Evolutionary conservation across 2,113 vertebrate genomes (phyloP).

Genomic region (Typhlomys cinereus): DNA sequence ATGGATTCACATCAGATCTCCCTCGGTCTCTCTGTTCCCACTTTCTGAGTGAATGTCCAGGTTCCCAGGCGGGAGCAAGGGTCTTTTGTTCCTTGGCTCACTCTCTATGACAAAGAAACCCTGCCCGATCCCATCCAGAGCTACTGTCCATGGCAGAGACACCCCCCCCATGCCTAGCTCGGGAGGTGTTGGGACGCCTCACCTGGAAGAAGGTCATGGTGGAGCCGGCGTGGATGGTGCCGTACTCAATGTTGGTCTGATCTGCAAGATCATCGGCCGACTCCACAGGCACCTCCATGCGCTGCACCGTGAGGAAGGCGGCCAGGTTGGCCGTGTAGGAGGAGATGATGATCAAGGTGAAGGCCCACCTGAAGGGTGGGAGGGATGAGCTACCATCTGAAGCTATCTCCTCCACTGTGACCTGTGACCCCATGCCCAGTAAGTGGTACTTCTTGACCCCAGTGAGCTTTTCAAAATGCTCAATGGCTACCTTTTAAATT

Average conservation of each 20-base stretch:
- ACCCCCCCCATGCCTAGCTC: accelerated
- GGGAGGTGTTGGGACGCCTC: neutral
- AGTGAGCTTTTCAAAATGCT: neutral
- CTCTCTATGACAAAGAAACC: neutral
- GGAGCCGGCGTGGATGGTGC: conserved; percentile 95
- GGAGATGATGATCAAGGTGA: conserved; percentile 97
- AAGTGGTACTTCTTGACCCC: too few relatives aligned
- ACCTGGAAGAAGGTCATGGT: conserved; percentile 99
- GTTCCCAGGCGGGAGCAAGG: neutral
- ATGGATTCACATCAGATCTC: neutral
- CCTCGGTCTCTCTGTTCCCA: neutral
- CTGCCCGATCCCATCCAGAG: neutral
- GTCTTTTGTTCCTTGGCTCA: neutral
- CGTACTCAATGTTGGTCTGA: conserved; percentile 97
- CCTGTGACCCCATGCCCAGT: neutral
- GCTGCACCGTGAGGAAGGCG: conserved; percentile 95
- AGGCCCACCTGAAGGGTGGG: conserved; percentile 91
- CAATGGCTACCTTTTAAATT: neutral
- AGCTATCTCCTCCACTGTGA: neutral
- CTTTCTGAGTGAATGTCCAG: neutral
- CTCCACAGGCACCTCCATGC: conserved; percentile 96
- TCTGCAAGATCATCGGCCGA: conserved; percentile 93
- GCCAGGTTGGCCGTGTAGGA: conserved; percentile 97
- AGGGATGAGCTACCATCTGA: conserved; percentile 41
- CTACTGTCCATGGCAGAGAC: accelerated